Evolutionary conservation across 1,140 invertebrate species (phyloP).

Genomic region (Heliconius congener): DNA sequence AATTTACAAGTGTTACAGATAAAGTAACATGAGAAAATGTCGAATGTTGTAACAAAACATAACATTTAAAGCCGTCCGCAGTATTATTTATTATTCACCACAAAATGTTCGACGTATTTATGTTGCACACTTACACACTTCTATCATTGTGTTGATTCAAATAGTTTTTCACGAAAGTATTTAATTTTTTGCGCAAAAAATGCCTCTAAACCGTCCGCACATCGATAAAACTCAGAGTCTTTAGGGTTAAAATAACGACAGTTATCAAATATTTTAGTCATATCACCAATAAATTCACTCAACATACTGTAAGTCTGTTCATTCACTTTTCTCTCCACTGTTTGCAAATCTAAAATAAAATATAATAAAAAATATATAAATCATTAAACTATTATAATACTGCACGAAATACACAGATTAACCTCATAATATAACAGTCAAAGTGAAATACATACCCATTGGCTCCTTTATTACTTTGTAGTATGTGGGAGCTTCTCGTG

Average conservation of each 20-base stretch:
- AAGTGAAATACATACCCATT: conserved; percentile 89
- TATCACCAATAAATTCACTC: conserved; percentile 97
- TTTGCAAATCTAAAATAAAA: conserved; percentile 92
- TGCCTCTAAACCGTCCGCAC: conserved; percentile 96
- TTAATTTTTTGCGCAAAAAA: conserved; percentile 97
- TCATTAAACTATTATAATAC: background rate
- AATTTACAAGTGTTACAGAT: conserved; percentile 72
- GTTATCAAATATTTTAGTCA: conserved; percentile 99
- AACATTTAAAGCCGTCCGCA: conserved; percentile 3
- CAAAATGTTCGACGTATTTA: conserved; percentile 18
- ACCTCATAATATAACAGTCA: background rate
- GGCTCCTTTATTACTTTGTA: conserved; percentile 99
- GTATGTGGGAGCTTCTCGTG: conserved; percentile 97
- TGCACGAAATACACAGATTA: background rate
- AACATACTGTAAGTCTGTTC: conserved; percentile 92
- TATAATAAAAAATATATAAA: background rate
- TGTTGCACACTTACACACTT: conserved; percentile 59
- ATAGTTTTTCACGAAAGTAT: conserved; percentile 90
- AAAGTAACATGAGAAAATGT: conserved; percentile 36
- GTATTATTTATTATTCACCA: too few relatives aligned
- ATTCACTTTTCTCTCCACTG: conserved; percentile 94
- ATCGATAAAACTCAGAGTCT: conserved; percentile 97
- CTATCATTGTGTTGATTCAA: conserved; percentile 83
- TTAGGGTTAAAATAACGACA: conserved; percentile 98
- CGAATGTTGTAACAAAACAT: conserved; percentile 15